Evolutionary conservation across 2,113 vertebrate genomes (phyloP), one percentile per base, ranked within the genome.

Genomic region (Myxocyprinus asiaticus): DNA sequence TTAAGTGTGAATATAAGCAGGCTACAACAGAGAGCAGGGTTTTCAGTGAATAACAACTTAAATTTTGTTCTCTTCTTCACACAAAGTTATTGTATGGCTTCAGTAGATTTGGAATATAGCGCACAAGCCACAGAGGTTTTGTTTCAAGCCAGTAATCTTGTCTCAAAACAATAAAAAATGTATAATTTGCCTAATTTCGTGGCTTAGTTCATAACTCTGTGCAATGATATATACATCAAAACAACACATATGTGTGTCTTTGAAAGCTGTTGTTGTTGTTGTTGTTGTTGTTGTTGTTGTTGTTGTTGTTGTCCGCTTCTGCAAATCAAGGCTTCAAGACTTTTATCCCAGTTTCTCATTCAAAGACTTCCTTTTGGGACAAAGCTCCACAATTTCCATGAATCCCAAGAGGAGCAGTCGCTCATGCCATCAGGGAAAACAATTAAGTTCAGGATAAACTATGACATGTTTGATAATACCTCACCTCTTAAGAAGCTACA

Each of bases 281-380:
- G 72, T 74, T 63, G 72, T 14, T 7, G 4, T n/a, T n/a, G n/a
- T n/a, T 51, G 72, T 6, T 74, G 58, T 62, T 62, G 70, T 9
- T 33, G 43, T 10, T 33, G 3, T 33, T 33, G 22, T 33, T 33
- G 22, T 33, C 22, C 22, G 22, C 17, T 74, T 74, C 58, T 56
- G 6, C 56, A 62, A n/a, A 62, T 74, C 12, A 48, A 75, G 44
- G 17, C 9, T 63, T 63, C 4, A 1, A 73, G 70, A 73, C 70
- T 59, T 61, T 17, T 73, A 47, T 61, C 55, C 15, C 6, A 0
- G 9, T 73, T 73, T n/a, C 58, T 59, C 63, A 45, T 63, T 42
- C 42, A 17, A 63, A 75, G 45, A 48, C 71, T 62, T 74, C 43
- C 71, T 74, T 15, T n/a, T 42, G 72, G 59, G 72, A 75, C 72